A percentile compares a stretch with the other conserved stretches of the same genome.
Conservation (phyloP, 2,113 vertebrate genomes). For the Ciconia boyciana region DNA sequence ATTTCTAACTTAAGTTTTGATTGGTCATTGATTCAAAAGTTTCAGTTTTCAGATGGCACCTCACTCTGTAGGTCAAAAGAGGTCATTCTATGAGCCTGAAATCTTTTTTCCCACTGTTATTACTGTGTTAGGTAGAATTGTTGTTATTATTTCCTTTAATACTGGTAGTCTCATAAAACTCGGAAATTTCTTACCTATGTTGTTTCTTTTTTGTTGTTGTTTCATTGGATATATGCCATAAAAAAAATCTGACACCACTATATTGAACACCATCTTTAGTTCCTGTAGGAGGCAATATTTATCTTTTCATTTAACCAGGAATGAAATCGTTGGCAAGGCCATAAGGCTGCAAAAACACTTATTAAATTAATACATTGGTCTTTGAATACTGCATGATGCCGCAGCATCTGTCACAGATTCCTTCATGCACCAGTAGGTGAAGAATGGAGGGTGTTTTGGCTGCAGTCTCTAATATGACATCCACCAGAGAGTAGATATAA, state of each 20-base stretch:
- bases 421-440: constrained; percentile 17
- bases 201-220: not conserved
- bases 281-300: not conserved
- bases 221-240: not conserved
- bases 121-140: accelerated
- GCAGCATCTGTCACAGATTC: constrained; percentile 13
- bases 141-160: not conserved
- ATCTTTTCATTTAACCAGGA: not conserved
- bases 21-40: not conserved
- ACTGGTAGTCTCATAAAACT: not conserved
- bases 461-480: not conserved
- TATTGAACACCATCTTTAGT: not conserved
- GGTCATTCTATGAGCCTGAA: not conserved
- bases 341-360: not conserved
- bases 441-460: constrained; percentile 22
- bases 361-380: constrained; percentile 17
- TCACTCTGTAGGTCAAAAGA: not conserved
- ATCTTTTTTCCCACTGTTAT: not conserved
- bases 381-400: not conserved
- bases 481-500: not conserved
- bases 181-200: not conserved
- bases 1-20: not conserved
- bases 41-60: not conserved
- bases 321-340: not conserved
- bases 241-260: not conserved